These are phyloP conservation scores for Periplaneta americana DNA, from an alignment of 1,140 invertebrate genomes.

Conservation along the genomic window DNA sequence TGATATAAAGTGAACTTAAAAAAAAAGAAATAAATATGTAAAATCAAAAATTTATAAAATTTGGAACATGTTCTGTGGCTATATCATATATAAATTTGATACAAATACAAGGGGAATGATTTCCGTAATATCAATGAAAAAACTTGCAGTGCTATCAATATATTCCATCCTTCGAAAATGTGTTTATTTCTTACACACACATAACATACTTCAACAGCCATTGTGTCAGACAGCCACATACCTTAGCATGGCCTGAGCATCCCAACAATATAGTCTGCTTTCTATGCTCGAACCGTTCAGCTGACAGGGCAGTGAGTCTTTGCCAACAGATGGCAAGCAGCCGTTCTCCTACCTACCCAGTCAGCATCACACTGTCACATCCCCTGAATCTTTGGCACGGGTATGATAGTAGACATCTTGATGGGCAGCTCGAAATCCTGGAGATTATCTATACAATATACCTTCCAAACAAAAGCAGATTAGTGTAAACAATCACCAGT, in stretches of 20 bases:
- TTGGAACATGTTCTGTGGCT: no score
- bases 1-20: no score
- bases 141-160: no score
- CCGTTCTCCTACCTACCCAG: not conserved
- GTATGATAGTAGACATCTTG: not conserved
- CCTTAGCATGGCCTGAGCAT: not conserved
- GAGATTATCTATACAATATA: not conserved
- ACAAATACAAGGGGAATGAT: no score
- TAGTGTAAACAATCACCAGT: not conserved
- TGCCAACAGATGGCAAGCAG: not conserved
- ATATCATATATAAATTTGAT: no score
- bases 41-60: no score
- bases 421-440: not conserved
- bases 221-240: not conserved
- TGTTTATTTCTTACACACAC: not conserved
- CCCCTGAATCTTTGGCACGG: not conserved
- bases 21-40: no score
- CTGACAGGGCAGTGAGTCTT: not conserved
- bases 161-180: no score
- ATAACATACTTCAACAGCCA: not conserved
- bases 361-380: not conserved
- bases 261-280: not conserved
- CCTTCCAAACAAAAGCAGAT: not conserved
- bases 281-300: not conserved
- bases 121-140: no score